Conservation (phyloP, 2,797 vertebrate species). For the Coluber constrictor region DNA sequence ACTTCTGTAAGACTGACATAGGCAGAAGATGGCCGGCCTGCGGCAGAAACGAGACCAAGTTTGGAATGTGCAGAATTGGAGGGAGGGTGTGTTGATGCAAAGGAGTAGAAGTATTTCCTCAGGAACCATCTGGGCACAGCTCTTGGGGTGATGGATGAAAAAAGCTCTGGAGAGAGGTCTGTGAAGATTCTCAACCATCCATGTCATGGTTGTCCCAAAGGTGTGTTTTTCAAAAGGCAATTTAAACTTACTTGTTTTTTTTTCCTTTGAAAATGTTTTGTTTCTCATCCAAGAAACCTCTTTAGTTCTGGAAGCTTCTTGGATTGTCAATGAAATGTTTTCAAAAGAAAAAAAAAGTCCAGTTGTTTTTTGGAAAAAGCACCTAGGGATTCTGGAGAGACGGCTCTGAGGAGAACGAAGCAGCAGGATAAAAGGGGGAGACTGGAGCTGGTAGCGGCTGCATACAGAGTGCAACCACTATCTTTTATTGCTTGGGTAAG, state of each 20-base stretch:
- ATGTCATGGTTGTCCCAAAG: neutral
- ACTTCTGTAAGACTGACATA: neutral
- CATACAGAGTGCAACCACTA: neutral
- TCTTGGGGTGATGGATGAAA: neutral
- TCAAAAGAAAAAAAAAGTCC: neutral
- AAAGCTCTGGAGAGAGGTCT: neutral
- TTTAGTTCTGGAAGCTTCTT: neutral
- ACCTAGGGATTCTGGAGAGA: neutral
- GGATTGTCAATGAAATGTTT: neutral
- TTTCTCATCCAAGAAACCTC: neutral
- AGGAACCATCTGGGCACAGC: neutral
- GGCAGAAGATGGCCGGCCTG: neutral
- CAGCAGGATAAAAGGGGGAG: neutral
- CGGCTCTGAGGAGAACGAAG: neutral
- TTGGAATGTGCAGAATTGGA: neutral
- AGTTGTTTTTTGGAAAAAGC: neutral
- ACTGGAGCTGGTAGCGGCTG: neutral
- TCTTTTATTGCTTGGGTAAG: neutral
- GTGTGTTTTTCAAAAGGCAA: neutral
- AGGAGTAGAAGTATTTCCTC: neutral
- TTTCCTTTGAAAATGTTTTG: neutral
- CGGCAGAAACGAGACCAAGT: neutral
- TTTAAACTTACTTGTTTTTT: neutral
- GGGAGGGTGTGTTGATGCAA: neutral
- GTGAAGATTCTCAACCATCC: neutral